These are phyloP conservation scores for Melanotaenia trifasciata DNA, from an alignment of 2,797 vertebrate species.

Conservation along the genomic window DNA sequence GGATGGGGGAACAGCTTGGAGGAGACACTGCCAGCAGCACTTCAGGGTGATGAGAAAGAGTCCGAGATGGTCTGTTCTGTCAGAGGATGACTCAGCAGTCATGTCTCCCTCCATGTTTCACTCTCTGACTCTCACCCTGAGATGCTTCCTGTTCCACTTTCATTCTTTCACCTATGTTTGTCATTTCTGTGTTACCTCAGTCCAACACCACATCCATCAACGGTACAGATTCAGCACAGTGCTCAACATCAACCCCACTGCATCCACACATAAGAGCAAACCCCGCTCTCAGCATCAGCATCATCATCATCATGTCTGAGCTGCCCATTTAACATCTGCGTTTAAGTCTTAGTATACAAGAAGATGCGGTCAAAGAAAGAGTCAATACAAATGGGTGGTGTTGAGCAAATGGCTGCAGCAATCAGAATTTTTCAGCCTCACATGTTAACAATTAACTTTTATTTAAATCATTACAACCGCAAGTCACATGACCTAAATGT, in stretches of 20 bases:
- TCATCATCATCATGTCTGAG: not conserved
- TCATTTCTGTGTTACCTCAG: not conserved
- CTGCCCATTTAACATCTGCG: not conserved
- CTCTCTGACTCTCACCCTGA: conserved; percentile 4
- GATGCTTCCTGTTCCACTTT: conserved; percentile 11
- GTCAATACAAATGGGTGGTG: too few relatives aligned
- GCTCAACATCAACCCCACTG: not conserved
- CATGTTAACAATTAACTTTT: too few relatives aligned
- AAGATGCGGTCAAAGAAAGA: not conserved
- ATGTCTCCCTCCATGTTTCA: conserved; percentile 25
- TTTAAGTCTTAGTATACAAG: not conserved
- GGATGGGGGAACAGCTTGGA: conserved; percentile 72
- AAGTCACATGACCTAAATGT: too few relatives aligned
- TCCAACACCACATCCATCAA: not conserved
- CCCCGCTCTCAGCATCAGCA: not conserved
- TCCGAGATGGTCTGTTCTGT: conserved; percentile 53
- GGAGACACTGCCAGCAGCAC: conserved; percentile 64
- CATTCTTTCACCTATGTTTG: not conserved
- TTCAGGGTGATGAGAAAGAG: conserved; percentile 58
- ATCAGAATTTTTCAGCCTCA: too few relatives aligned
- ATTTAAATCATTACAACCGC: too few relatives aligned
- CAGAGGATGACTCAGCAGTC: conserved; percentile 71
- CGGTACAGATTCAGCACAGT: not conserved
- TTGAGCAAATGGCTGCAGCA: too few relatives aligned
- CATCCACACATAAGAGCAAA: not conserved